phyloP scores from a whole-genome alignment of 1,140 invertebrate genomes.

The Nasonia vitripennis region DNA sequence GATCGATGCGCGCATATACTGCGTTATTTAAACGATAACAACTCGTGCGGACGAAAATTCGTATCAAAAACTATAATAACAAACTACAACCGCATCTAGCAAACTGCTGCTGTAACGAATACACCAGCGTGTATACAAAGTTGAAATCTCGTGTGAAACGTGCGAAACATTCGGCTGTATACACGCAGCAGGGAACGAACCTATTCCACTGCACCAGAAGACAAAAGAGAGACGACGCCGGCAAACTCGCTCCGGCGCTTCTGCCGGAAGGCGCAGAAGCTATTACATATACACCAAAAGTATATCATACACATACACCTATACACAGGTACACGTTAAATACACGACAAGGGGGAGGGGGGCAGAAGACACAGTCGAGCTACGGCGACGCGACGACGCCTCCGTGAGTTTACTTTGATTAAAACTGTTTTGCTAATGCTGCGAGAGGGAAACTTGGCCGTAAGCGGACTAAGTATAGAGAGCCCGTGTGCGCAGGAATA shows the following conservation, averaged over 20 bases:
- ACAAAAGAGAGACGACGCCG: background rate
- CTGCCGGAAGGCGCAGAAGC: background rate
- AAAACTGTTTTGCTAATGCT: slow-evolving; percentile 59
- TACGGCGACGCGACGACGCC: background rate
- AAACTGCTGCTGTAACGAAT: background rate
- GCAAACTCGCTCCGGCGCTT: no score
- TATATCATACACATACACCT: background rate
- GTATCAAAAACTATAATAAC: no score
- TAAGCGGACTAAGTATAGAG: background rate
- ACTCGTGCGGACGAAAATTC: no score
- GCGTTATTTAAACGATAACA: no score
- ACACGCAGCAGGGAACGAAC: background rate
- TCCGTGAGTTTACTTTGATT: slow-evolving; percentile 55
- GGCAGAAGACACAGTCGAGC: background rate
- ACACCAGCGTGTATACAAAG: background rate
- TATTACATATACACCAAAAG: background rate
- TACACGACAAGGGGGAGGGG: background rate
- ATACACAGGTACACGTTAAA: background rate
- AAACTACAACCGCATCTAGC: no score
- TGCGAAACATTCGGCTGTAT: background rate
- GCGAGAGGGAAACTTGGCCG: slow-evolving; percentile 7
- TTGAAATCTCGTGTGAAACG: background rate
- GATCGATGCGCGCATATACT: no score
- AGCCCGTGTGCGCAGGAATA: background rate
- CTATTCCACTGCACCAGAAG: background rate